Percentiles rank a stretch among this genome's conserved stretches.
These are phyloP conservation scores for Ephydatia muelleri DNA, from an alignment of 37 sponge, comb jelly and placozoan genomes.

Conservation along the genomic window DNA sequence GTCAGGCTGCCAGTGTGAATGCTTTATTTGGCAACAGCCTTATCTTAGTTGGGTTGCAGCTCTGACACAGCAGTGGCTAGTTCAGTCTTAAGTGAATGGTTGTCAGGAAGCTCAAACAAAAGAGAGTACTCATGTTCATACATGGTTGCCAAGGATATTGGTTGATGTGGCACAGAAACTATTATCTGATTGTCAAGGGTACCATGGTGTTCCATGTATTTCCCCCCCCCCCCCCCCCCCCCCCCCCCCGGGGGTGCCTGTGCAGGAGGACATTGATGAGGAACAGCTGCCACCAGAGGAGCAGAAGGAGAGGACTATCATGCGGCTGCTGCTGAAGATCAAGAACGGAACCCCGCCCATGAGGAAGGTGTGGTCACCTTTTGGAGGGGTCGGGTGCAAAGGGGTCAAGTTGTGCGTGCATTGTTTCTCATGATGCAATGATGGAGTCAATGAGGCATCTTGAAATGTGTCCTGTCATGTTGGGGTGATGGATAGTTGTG, in stretches of 20 bases:
- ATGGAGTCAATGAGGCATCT: not conserved
- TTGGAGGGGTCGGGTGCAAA: too few species aligned
- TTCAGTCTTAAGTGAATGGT: too few species aligned
- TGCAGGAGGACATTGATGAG: conserved; percentile 93
- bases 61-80: too few species aligned
- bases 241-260: conserved; percentile 75
- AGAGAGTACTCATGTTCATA: too few species aligned
- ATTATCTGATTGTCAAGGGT: not conserved
- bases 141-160: conserved; percentile 1
- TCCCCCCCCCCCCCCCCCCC: too few species aligned
- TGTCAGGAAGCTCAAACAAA: too few species aligned
- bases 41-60: too few species aligned
- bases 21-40: not conserved
- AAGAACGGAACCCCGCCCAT: conserved; percentile 99
- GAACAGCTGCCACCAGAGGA: conserved; percentile 87
- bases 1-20: not conserved
- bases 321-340: conserved; percentile 95
- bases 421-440: not conserved
- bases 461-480: not conserved
- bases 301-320: conserved; percentile 95
- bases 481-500: not conserved
- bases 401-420: not conserved
- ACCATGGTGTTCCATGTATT: conserved; percentile 68
- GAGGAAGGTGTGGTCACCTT: too few species aligned
- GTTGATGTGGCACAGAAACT: not conserved